A percentile compares a stretch with the other conserved stretches of the same genome.
phyloP scores from a whole-genome alignment of 2,888 invertebrate genomes.

The Conomelus anceps region DNA sequence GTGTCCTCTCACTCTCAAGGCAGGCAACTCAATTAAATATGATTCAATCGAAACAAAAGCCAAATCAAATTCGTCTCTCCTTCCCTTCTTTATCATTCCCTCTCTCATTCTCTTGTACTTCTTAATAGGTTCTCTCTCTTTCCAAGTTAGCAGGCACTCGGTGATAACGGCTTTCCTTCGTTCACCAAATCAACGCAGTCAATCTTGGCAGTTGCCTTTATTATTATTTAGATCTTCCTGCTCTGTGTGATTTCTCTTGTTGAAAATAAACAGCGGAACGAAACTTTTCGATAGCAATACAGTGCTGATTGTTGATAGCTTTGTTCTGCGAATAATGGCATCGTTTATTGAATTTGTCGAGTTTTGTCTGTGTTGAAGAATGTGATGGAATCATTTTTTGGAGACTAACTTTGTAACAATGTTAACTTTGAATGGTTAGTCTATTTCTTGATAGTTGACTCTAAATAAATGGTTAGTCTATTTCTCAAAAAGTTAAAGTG shows the following conservation, averaged over 20 bases:
- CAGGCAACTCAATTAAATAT: conserved; percentile 27
- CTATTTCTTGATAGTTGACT: no score
- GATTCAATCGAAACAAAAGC: conserved; percentile 26
- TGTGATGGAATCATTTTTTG: no score
- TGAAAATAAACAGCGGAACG: neutral
- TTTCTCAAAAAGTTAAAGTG: no score
- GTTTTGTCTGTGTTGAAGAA: no score
- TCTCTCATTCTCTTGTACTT: no score
- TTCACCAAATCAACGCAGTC: neutral
- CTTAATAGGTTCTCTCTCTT: neutral
- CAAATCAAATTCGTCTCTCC: conserved; percentile 14
- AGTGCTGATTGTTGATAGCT: neutral
- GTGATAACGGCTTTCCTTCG: neutral
- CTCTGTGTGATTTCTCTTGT: neutral
- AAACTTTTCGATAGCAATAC: neutral
- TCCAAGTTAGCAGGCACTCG: no score
- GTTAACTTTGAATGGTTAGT: no score
- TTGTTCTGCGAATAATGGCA: neutral
- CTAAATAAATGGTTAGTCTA: no score
- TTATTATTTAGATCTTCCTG: neutral
- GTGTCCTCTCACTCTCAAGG: conserved; percentile 9
- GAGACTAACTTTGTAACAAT: no score
- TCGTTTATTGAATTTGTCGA: neutral
- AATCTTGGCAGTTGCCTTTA: neutral
- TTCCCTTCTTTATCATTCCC: neutral